These are phyloP conservation scores for Gymnocypris eckloni DNA, from an alignment of 2,797 vertebrate species.

Conservation along the genomic window DNA sequence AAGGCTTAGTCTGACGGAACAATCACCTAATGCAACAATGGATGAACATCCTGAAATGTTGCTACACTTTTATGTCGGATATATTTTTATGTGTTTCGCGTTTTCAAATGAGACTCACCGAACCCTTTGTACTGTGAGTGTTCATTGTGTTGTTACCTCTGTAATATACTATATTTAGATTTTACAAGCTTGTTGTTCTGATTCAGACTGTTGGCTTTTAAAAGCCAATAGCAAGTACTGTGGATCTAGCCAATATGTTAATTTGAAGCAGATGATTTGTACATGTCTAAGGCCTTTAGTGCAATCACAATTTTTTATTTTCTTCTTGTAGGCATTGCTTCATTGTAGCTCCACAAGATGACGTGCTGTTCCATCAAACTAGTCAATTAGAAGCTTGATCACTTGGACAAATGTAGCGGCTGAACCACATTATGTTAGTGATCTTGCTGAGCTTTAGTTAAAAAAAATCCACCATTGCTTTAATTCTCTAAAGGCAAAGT, in stretches of 20 bases:
- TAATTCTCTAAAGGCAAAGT: slow-evolving; percentile 16
- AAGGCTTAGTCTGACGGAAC: slow-evolving; percentile 57
- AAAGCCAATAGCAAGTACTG: slow-evolving; percentile 21
- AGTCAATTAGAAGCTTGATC: slow-evolving; percentile 17
- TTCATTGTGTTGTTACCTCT: slow-evolving; percentile 15
- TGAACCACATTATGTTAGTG: neutral
- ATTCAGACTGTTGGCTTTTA: slow-evolving; percentile 25
- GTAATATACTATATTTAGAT: slow-evolving; percentile 41
- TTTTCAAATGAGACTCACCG: slow-evolving; percentile 7
- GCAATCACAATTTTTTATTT: neutral
- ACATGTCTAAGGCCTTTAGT: slow-evolving; percentile 15
- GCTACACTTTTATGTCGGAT: slow-evolving; percentile 17
- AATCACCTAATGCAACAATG: slow-evolving; percentile 48
- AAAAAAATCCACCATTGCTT: neutral
- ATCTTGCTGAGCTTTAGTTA: neutral
- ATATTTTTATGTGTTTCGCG: slow-evolving; percentile 15
- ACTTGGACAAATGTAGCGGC: slow-evolving; percentile 17
- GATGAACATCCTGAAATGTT: slow-evolving; percentile 37
- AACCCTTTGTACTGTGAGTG: slow-evolving; percentile 12
- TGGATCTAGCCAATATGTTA: slow-evolving; percentile 18
- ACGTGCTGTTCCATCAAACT: slow-evolving; percentile 3
- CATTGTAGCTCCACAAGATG: neutral
- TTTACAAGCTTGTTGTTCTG: slow-evolving; percentile 34
- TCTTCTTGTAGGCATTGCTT: neutral
- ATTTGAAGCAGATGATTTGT: slow-evolving; percentile 35